These are phyloP conservation scores for Drosophila lini DNA, from an alignment of 1,140 invertebrate genomes.

Conservation along the genomic window DNA sequence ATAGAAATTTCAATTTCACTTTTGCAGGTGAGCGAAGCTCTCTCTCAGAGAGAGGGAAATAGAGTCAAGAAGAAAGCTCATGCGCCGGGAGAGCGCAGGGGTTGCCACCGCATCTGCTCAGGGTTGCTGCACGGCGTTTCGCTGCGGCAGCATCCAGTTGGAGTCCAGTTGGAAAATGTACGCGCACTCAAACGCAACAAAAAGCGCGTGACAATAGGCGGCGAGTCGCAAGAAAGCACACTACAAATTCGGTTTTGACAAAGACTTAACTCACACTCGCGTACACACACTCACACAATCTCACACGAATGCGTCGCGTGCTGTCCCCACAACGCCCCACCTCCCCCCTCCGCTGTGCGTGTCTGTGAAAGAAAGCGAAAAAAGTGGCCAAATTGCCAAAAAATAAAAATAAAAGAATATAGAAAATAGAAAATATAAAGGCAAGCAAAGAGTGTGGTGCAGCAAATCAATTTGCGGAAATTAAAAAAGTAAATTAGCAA, in stretches of 20 bases:
- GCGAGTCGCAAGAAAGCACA: constrained; percentile 46
- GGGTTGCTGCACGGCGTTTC: constrained; percentile 27
- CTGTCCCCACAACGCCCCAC: constrained; percentile 44
- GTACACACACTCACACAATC: constrained; percentile 21
- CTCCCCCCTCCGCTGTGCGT: constrained; percentile 46
- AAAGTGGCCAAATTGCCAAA: constrained; percentile 44
- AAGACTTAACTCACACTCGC: constrained; percentile 27
- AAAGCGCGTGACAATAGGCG: constrained; percentile 67
- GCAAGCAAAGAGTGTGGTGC: constrained; percentile 12
- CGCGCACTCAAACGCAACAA: constrained; percentile 73
- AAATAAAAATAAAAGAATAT: constrained; percentile 22
- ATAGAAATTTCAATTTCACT: constrained; percentile 79
- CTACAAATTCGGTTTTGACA: constrained; percentile 32
- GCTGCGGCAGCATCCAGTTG: constrained; percentile 72
- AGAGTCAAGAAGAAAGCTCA: constrained; percentile 28
- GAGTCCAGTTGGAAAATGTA: constrained; percentile 82
- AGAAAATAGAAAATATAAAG: not conserved
- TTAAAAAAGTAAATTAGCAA: constrained; percentile 30
- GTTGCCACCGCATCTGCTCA: constrained; percentile 26
- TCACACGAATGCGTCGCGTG: constrained; percentile 61
- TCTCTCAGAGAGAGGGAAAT: constrained; percentile 6
- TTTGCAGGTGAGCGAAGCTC: constrained; percentile 64
- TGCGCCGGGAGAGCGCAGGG: constrained; percentile 44
- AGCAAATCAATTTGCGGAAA: constrained; percentile 16
- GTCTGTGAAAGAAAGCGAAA: constrained; percentile 47